Percentiles rank a stretch among this genome's conserved stretches.
Evolutionary conservation across 2,888 invertebrate species (phyloP).

Genomic region (Drosophila aldrichi): DNA sequence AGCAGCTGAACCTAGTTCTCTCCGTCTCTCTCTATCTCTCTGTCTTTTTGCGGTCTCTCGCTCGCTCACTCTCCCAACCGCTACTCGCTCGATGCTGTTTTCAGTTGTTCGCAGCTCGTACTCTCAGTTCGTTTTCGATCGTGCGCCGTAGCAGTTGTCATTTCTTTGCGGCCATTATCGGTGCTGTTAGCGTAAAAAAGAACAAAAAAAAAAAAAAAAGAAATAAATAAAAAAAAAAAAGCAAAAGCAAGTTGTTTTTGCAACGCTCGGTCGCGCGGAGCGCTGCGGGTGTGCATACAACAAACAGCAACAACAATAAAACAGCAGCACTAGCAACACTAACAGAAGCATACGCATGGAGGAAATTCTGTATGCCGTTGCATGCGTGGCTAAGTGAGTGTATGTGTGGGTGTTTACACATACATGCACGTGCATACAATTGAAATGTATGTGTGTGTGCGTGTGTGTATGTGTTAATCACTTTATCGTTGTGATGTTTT

Average conservation of each 20-base stretch:
- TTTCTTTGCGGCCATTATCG: constrained; percentile 45
- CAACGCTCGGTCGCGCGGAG: constrained; percentile 60
- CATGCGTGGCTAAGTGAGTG: constrained; percentile 65
- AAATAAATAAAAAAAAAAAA: constrained; percentile 19
- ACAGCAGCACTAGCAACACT: constrained; percentile 6
- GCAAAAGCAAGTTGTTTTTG: constrained; percentile 53
- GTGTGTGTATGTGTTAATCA: constrained; percentile 50
- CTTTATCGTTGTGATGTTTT: constrained; percentile 62
- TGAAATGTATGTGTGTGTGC: not conserved
- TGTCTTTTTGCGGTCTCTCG: constrained; percentile 10
- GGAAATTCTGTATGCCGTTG: constrained; percentile 57
- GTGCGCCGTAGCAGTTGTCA: constrained; percentile 75
- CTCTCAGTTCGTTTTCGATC: constrained; percentile 76
- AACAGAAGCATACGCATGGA: constrained; percentile 49
- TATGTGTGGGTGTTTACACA: constrained; percentile 37
- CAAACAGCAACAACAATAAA: constrained; percentile 27
- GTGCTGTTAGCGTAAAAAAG: constrained; percentile 41
- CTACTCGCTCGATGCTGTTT: constrained; percentile 22
- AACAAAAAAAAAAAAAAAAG: constrained; percentile 23
- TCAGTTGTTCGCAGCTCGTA: constrained; percentile 17
- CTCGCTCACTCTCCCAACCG: constrained; percentile 6
- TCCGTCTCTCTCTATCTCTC: constrained; percentile 16
- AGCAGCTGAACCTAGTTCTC: constrained; percentile 21
- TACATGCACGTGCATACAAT: constrained; percentile 11
- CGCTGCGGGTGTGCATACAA: constrained; percentile 58